Conservation (phyloP, 2,797 vertebrate species). For the Hemitrygon akajei region DNA sequence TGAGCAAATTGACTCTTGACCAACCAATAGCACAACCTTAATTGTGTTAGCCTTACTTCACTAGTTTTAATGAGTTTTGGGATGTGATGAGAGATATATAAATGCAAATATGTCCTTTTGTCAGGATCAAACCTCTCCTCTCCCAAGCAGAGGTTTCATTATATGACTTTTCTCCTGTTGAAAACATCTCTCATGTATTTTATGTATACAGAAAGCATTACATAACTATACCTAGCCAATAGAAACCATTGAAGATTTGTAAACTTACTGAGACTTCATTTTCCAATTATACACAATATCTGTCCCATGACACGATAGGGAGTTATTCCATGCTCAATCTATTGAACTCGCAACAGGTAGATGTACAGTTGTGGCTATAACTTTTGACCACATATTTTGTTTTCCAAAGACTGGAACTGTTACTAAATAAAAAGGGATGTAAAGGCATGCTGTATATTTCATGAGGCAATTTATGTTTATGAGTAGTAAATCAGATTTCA, state of each 20-base stretch:
- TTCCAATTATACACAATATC: not conserved
- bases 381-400: not conserved
- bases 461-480: not conserved
- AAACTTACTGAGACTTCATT: not conserved
- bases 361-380: not conserved
- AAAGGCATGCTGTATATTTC: not conserved
- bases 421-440: not conserved
- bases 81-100: too few species aligned
- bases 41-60: too few species aligned
- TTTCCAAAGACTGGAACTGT: not conserved
- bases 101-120: not conserved
- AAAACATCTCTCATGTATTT: not conserved
- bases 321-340: not conserved
- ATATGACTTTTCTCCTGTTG: not conserved
- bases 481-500: not conserved
- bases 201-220: not conserved
- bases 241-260: not conserved
- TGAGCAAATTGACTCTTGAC: too few species aligned
- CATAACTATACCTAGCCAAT: not conserved
- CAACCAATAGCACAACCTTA: too few species aligned
- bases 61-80: too few species aligned
- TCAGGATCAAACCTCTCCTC: not conserved
- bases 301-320: not conserved
- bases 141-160: not conserved
- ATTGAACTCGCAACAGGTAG: not conserved